Base-by-base conservation (phyloP, 2,888 invertebrate species). In the Synergus umbraculus region DNA sequence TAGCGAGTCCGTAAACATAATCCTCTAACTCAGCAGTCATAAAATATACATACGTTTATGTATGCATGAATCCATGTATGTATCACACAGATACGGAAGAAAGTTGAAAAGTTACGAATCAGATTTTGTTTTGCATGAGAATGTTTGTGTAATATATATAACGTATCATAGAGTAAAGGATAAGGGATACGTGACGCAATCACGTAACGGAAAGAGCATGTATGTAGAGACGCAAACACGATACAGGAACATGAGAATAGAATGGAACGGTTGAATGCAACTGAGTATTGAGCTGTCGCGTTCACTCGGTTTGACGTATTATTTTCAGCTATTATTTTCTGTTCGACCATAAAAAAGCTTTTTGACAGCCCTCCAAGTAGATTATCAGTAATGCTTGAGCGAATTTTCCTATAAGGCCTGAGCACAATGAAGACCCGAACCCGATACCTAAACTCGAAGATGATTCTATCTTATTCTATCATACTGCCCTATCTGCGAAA, bases 301-400 rank as follows among this genome's bases (percentile, higher is more conserved):
- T 85, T 86, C 85, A 84, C 82, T 87, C 82, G 84, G 82, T 82
- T 84, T 86, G 88, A 89, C 84, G 87, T 87, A 89, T 89, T 89
- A 88, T 89, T 88, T 88, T 83, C 83, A 81, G 80, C 84, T 78
- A 85, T 86, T 86, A 87, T 87, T 85, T 79, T 78, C 80, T 12
- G 10, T 22, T 60, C 1, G 8, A 18, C 60, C 18, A 37, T 46
- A 73, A 73, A 73, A 54, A 54, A 73, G 37, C 49, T 37, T 49
- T 69, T 37, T 73, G 73, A 54, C 49, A 54, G 54, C 37, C n/a
- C 37, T 73, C n/a, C n/a, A 22, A 73, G 37, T 37, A 37, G 15
- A 73, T 73, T 73, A 49, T n/a, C 29, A 15, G 69, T 37, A 69
- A 69, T 44, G 44, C 44, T 15, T 46, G 49, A 37, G 15, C 29